A percentile compares a stretch with the other conserved stretches of the same genome.
Evolutionary conservation across 1,140 invertebrate genomes (phyloP).

Genomic region (Trichonephila clavata): DNA sequence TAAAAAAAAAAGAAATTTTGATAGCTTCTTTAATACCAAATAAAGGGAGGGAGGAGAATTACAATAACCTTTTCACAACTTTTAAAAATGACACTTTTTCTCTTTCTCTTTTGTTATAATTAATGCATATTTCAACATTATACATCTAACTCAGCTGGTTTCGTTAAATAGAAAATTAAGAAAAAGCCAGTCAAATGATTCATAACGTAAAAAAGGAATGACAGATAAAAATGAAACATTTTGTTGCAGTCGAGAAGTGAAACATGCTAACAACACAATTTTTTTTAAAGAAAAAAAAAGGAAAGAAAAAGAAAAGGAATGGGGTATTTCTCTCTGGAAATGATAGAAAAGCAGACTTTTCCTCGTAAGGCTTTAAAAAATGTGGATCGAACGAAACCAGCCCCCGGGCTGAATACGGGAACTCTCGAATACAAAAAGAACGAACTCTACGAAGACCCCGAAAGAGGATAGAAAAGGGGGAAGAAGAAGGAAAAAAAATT

Average conservation of each 20-base stretch:
- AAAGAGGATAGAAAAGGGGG: neutral
- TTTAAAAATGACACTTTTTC: no score
- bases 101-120: no score
- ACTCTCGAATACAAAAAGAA: conserved; percentile 3
- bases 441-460: conserved; percentile 3
- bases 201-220: neutral
- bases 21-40: no score
- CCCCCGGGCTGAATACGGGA: conserved; percentile 7
- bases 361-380: conserved; percentile 15
- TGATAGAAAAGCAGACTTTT: conserved; percentile 42
- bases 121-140: no score
- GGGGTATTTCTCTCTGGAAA: conserved; percentile 3
- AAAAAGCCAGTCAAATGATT: conserved; percentile 6
- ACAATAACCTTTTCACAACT: no score
- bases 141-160: neutral
- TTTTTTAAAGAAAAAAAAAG: neutral
- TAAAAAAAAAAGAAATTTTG: no score
- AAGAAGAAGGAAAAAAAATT: neutral
- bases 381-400: neutral
- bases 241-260: neutral
- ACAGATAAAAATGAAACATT: conserved; percentile 15
- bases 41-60: no score
- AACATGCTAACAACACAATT: conserved; percentile 40
- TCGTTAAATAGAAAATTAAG: neutral
- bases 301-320: neutral